Base-by-base conservation (phyloP, 2,888 invertebrate species). In the Pheosia gnoma region DNA sequence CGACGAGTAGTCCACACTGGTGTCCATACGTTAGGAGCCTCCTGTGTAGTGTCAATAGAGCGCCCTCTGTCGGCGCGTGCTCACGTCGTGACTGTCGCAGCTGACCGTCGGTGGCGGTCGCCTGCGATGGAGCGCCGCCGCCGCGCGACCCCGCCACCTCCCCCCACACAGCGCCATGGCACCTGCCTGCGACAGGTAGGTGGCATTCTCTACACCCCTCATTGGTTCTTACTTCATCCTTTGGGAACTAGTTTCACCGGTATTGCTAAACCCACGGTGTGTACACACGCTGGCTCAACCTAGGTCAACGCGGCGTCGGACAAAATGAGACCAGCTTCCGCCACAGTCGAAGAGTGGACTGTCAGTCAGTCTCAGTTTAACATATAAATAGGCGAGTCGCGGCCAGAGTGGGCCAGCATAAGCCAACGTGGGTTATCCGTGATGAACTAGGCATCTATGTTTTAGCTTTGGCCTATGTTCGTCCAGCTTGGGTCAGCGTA, bases 181-280 rank as follows among this genome's bases (percentile, higher is more conserved):
- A 13, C 74, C 72, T 49, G 72, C 66, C 57, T 70, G 75, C 58
- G 67, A 75, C 69, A 77, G 79, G 79, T 79, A 70, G 47, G 67
- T 59, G 60, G 55, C 55, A 45, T 51, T 52, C 52, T 36, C 60
- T 38, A 5, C 54, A 9, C 38, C 4, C 54, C 38, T 51, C 25
- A 25, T 25, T 25, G 25, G 25, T 25, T 9, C 51, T n/a, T 25
- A 52, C 25, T 52, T 10, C 7, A 52, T 8, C 47, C 11, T 47
- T 47, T 47, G n/a, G n/a, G 5, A 47, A 8, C 9, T 9, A 43
- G 43, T 43, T 47, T 47, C n/a, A 25, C 25, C 25, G 25, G 25
- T 25, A 25, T 25, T 25, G 5, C 11, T 47, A 47, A n/a, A n/a
- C 11, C 3, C 11, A 47, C 8, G 47, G n/a, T n/a, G n/a, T n/a